Conservation (phyloP, 2,113 vertebrate genomes). For the Anoura caudifer region DNA sequence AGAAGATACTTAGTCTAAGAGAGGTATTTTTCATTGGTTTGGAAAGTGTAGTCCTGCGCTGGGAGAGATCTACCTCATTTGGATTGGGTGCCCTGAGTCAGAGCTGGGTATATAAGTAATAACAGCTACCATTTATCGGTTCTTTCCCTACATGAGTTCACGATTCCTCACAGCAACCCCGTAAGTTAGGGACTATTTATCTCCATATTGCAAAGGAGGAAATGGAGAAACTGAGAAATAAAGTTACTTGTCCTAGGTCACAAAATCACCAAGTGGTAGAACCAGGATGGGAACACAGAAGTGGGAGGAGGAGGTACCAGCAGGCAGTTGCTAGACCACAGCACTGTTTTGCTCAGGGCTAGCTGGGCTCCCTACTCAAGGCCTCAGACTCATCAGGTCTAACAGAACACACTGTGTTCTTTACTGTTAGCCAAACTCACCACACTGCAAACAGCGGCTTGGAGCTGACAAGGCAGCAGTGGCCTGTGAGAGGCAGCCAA, state of each 20-base stretch:
- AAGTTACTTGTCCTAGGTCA: conserved; percentile 29
- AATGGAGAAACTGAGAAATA: neutral
- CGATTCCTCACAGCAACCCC: neutral
- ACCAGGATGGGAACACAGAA: neutral
- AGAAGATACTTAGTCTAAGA: neutral
- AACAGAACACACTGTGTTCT: neutral
- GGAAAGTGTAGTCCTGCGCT: neutral
- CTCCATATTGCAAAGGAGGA: conserved; percentile 30
- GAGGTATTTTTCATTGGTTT: neutral
- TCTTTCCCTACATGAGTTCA: conserved; percentile 20
- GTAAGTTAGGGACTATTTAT: neutral
- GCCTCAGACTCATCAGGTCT: neutral
- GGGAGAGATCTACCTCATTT: neutral
- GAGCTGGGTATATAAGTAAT: neutral
- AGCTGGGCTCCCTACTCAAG: neutral
- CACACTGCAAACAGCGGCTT: neutral
- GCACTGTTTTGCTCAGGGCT: neutral
- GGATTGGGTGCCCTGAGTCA: neutral
- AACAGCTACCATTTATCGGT: neutral
- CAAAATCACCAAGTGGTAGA: conserved; percentile 49
- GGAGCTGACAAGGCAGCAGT: conserved; percentile 46
- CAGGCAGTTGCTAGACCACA: neutral
- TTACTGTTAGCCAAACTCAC: conserved; percentile 6
- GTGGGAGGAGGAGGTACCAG: neutral
- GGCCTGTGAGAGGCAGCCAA: conserved; percentile 68